These are phyloP conservation scores for Serilophus lunatus DNA, from an alignment of 2,113 vertebrate genomes.

Conservation along the genomic window DNA sequence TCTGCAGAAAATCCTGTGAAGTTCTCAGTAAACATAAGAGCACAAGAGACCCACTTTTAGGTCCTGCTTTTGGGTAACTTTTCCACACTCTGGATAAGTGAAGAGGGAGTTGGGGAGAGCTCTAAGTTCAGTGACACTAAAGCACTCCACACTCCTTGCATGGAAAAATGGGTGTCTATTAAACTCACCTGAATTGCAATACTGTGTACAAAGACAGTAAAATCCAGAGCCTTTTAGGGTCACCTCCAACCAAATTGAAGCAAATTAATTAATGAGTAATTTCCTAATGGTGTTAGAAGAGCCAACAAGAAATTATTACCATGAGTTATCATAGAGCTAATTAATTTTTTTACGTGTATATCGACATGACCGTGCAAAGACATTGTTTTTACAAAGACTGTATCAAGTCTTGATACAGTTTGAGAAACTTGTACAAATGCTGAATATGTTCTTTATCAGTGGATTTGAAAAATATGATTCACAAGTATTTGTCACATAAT, in stretches of 20 bases:
- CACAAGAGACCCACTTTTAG: neutral
- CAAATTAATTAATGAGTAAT: neutral
- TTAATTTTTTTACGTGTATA: neutral
- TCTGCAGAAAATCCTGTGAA: neutral
- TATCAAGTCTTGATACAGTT: accelerated
- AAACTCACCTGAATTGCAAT: neutral
- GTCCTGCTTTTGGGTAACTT: neutral
- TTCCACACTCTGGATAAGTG: neutral
- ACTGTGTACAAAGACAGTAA: neutral
- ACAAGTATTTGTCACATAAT: neutral
- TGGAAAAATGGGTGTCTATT: neutral
- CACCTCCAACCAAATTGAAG: neutral
- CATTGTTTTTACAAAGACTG: neutral
- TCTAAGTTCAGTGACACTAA: neutral
- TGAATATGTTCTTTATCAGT: neutral
- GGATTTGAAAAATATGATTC: neutral
- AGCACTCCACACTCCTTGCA: neutral
- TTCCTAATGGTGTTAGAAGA: neutral
- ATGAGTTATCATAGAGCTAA: neutral
- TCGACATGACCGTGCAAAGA: neutral
- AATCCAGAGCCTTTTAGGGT: neutral
- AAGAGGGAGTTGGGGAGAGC: neutral
- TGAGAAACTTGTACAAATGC: neutral
- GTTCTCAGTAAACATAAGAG: neutral
- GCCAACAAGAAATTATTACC: neutral